Conservation (phyloP, 2,113 vertebrate species). For the Scartelaos histophorus region DNA sequence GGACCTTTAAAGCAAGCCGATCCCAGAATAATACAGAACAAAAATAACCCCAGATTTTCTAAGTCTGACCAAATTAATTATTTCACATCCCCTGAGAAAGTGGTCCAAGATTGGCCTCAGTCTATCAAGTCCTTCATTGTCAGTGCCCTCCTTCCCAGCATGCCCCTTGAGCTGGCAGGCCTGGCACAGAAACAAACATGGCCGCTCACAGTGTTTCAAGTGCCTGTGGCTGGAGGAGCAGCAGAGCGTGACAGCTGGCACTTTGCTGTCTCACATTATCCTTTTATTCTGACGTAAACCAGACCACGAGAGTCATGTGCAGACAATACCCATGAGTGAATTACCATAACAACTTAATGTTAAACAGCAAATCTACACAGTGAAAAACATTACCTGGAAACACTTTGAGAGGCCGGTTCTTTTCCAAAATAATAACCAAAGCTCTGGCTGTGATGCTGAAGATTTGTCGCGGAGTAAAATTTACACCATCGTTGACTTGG, state of each 20-base stretch:
- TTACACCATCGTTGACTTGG: conserved; percentile 89
- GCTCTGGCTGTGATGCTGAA: conserved; percentile 85
- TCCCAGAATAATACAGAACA: not conserved
- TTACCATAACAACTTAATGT: conserved; percentile 7
- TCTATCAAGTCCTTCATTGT: conserved; percentile 54
- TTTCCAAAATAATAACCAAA: conserved; percentile 80
- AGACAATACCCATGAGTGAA: conserved; percentile 25
- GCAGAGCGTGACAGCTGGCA: conserved; percentile 56
- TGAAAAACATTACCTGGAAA: conserved; percentile 84
- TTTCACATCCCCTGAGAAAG: conserved; percentile 30
- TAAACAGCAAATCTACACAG: not conserved
- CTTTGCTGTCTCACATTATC: conserved; percentile 38
- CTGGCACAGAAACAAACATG: conserved; percentile 50
- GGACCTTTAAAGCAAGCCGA: not conserved
- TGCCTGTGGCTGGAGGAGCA: conserved; percentile 51
- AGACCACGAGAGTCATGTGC: conserved; percentile 32
- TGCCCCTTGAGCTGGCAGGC: conserved; percentile 13
- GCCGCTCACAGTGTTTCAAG: conserved; percentile 56
- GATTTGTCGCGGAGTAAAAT: conserved; percentile 85
- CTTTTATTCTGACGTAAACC: conserved; percentile 34
- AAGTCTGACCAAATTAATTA: conserved; percentile 17
- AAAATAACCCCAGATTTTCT: not conserved
- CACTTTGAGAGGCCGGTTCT: conserved; percentile 79
- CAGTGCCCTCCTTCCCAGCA: conserved; percentile 26
- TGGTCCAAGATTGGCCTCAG: conserved; percentile 17